Percentiles rank a stretch among this genome's conserved stretches.
phyloP scores from a whole-genome alignment of 2,113 vertebrate genomes.

The Sorex araneus region DNA sequence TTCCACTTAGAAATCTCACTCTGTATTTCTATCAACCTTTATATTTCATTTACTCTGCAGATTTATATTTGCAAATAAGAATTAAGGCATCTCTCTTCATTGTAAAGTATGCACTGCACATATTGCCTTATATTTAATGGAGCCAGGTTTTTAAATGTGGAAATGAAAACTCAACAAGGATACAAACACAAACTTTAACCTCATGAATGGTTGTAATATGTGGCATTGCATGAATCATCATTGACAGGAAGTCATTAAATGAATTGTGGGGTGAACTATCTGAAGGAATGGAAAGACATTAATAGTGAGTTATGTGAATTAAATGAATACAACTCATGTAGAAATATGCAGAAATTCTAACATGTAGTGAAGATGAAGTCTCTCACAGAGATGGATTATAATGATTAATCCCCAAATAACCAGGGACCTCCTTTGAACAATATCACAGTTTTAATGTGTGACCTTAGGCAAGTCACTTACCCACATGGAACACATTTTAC shows the following conservation, averaged over 20 bases:
- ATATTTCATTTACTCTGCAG: slow-evolving; percentile 31
- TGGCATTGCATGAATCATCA: neutral
- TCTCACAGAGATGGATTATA: neutral
- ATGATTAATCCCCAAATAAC: slow-evolving; percentile 27
- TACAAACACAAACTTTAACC: slow-evolving; percentile 11
- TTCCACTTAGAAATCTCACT: neutral
- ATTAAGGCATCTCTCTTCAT: neutral
- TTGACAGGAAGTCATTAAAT: neutral
- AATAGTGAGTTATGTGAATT: neutral
- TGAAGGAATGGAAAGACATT: neutral
- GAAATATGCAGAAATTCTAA: neutral
- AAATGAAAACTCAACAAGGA: slow-evolving; percentile 48
- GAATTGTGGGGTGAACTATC: neutral
- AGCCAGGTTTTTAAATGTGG: slow-evolving; percentile 27
- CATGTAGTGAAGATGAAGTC: neutral
- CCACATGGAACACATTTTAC: neutral
- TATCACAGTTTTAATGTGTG: neutral
- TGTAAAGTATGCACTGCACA: neutral
- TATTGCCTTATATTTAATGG: neutral
- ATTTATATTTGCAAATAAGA: slow-evolving; percentile 66
- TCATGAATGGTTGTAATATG: neutral
- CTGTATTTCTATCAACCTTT: slow-evolving; percentile 9
- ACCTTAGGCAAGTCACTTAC: slow-evolving; percentile 76
- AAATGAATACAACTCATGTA: neutral
- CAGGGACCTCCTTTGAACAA: neutral